Conservation (phyloP, 1,140 invertebrate genomes). For the Dreissena rostriformis region DNA sequence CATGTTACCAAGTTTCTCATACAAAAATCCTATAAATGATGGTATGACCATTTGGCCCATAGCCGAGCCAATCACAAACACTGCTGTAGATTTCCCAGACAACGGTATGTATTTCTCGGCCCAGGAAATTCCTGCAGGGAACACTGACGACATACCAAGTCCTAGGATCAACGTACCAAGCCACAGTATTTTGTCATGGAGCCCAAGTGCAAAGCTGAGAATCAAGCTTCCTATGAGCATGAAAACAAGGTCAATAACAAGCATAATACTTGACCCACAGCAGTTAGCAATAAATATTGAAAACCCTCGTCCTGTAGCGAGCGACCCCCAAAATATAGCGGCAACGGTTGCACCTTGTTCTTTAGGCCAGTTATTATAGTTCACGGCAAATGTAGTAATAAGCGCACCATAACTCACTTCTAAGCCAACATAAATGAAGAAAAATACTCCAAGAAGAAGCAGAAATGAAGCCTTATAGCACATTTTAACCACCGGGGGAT, state of each 20-base stretch:
- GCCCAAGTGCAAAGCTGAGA: constrained; percentile 76
- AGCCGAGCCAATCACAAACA: constrained; percentile 82
- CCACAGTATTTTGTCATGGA: constrained; percentile 70
- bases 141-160: constrained; percentile 82
- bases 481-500: not conserved
- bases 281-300: constrained; percentile 81
- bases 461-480: constrained; percentile 59
- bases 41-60: constrained; percentile 82
- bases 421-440: constrained; percentile 82
- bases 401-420: constrained; percentile 83
- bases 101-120: constrained; percentile 82
- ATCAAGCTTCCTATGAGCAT: constrained; percentile 78
- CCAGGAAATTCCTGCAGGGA: constrained; percentile 82
- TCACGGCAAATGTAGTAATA: constrained; percentile 79
- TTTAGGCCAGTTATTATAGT: constrained; percentile 75
- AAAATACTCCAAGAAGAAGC: constrained; percentile 79
- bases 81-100: constrained; percentile 82
- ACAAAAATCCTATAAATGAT: constrained; percentile 76
- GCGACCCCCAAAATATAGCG: constrained; percentile 82
- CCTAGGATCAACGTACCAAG: constrained; percentile 76
- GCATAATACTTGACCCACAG: constrained; percentile 78
- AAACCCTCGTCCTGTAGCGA: constrained; percentile 81
- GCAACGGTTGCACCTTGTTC: constrained; percentile 79
- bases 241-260: constrained; percentile 77
- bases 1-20: constrained; percentile 73